phyloP scores from a whole-genome alignment of 1,140 invertebrate genomes.

The Hormaphis cornu region DNA sequence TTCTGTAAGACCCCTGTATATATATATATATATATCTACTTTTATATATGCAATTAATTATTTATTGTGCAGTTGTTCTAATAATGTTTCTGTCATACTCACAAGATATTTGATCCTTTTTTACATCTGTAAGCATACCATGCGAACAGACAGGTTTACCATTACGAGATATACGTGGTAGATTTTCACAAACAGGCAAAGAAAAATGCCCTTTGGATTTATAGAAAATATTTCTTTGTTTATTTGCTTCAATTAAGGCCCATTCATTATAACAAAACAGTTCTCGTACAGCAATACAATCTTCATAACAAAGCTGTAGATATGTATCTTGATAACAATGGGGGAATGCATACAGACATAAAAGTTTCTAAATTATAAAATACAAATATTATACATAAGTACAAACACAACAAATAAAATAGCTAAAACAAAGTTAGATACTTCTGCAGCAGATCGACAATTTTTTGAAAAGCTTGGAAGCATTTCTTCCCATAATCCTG shows the following conservation, averaged over 20 bases:
- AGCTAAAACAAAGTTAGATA: slow-evolving; percentile 39
- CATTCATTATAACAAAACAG: slow-evolving; percentile 89
- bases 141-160: slow-evolving; percentile 61
- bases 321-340: slow-evolving; percentile 61
- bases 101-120: slow-evolving; percentile 64
- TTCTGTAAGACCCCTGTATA: no score
- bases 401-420: neutral
- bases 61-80: no score
- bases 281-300: slow-evolving; percentile 79
- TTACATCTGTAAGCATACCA: slow-evolving; percentile 71
- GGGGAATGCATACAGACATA: slow-evolving; percentile 87
- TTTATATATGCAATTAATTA: no score
- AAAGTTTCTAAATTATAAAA: slow-evolving; percentile 53
- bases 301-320: slow-evolving; percentile 78
- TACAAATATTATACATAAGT: neutral
- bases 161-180: slow-evolving; percentile 57
- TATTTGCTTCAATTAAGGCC: slow-evolving; percentile 81
- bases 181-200: slow-evolving; percentile 70
- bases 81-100: slow-evolving; percentile 38
- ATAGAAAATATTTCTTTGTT: slow-evolving; percentile 63
- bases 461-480: slow-evolving; percentile 66
- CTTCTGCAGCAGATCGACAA: slow-evolving; percentile 75
- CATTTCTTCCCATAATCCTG: slow-evolving; percentile 72
- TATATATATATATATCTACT: no score
- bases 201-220: slow-evolving; percentile 77